phyloP scores from a whole-genome alignment of 2,797 vertebrate species.

The Heterohyrax brucei region DNA sequence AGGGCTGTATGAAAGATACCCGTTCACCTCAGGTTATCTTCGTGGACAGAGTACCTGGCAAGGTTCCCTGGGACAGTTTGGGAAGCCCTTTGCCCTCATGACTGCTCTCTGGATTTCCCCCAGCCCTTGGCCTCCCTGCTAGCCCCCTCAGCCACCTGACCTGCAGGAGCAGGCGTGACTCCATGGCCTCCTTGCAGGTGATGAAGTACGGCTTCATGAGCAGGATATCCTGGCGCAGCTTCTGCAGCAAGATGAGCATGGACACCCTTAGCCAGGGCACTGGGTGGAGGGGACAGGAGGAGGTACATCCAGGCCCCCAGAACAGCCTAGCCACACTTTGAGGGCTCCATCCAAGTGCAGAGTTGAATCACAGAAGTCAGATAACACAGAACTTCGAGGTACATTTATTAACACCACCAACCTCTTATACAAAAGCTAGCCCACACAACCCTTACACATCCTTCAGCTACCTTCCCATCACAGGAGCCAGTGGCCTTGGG shows the following conservation, averaged over 20 bases:
- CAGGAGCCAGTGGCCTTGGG: rapidly evolving
- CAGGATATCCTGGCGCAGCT: conserved; percentile 98
- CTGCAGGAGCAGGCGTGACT: conserved; percentile 96
- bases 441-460: neutral
- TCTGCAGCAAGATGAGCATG: conserved; percentile 89
- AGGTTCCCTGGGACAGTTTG: neutral
- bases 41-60: too few relatives aligned
- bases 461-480: neutral
- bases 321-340: neutral
- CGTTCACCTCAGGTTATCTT: neutral
- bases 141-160: conserved; percentile 86
- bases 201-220: conserved; percentile 99
- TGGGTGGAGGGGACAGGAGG: neutral
- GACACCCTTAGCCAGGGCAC: neutral
- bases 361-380: neutral
- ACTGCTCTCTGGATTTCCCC: neutral
- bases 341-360: neutral
- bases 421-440: neutral
- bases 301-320: neutral
- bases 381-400: neutral
- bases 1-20: rapidly evolving
- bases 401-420: rapidly evolving
- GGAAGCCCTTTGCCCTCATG: neutral
- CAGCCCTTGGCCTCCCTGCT: neutral
- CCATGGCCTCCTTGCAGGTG: conserved; percentile 99